Evolutionary conservation across 53 echinoderm and acorn worm species (phyloP).

Genomic region (Zoroaster sp.): DNA sequence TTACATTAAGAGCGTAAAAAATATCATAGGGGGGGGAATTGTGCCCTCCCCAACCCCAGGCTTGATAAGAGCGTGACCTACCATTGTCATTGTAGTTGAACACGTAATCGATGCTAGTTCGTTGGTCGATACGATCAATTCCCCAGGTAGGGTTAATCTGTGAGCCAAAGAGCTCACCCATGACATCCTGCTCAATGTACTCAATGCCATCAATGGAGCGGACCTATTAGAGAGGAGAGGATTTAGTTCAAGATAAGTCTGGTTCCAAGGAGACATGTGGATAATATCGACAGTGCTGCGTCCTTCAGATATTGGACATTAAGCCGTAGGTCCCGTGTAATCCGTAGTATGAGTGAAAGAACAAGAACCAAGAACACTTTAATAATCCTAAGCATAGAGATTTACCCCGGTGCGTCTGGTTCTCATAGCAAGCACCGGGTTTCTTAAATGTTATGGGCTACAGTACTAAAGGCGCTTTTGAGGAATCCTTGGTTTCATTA

Average conservation of each 20-base stretch:
- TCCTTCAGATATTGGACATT: too few relatives aligned
- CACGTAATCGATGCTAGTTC: background rate
- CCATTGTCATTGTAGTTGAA: conserved; percentile 20
- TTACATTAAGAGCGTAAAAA: background rate
- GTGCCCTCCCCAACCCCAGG: background rate
- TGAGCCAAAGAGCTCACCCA: background rate
- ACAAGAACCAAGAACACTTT: background rate
- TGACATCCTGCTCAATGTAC: background rate
- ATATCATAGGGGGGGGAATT: background rate
- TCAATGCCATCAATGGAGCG: conserved; percentile 21
- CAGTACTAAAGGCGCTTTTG: too few relatives aligned
- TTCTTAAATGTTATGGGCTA: too few relatives aligned
- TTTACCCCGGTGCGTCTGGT: background rate
- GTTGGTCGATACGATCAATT: conserved; percentile 11
- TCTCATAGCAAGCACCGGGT: too few relatives aligned
- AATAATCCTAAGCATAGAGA: background rate
- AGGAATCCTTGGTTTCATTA: too few relatives aligned
- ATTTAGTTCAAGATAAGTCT: background rate
- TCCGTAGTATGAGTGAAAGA: too few relatives aligned
- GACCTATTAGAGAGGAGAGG: background rate
- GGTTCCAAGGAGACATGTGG: background rate
- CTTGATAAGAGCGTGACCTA: background rate
- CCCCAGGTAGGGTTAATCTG: conserved; percentile 9
- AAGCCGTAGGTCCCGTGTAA: too few relatives aligned
- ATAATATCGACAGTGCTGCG: background rate